Percentiles rank a stretch among this genome's conserved stretches.
These are phyloP conservation scores for Rallus limicola DNA, from an alignment of 2,113 vertebrate genomes.

Conservation along the genomic window DNA sequence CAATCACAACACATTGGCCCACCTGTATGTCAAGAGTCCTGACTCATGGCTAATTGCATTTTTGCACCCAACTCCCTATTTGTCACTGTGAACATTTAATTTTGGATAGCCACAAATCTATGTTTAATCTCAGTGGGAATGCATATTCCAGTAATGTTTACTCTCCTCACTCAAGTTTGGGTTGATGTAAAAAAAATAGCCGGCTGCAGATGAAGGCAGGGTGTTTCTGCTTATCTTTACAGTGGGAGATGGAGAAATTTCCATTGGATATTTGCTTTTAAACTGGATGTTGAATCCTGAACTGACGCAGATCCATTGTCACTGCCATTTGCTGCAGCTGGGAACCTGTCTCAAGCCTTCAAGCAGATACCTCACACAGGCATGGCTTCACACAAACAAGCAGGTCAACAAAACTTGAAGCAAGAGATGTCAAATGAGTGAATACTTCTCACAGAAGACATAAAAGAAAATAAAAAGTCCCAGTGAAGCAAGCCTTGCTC, in stretches of 20 bases:
- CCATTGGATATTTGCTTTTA: not conserved
- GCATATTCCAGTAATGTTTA: not conserved
- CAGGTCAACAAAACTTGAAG: not conserved
- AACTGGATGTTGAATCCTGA: not conserved
- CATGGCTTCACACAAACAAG: not conserved
- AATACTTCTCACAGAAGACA: not conserved
- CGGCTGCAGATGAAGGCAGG: not conserved
- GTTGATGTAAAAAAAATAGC: not conserved
- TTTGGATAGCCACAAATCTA: not conserved
- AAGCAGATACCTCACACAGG: not conserved
- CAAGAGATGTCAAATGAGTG: not conserved
- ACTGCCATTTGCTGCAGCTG: not conserved
- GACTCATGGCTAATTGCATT: not conserved
- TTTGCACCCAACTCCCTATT: not conserved
- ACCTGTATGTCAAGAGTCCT: not conserved
- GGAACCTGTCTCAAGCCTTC: not conserved
- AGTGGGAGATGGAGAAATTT: not conserved
- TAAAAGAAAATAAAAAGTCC: not conserved
- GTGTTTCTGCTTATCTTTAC: not conserved
- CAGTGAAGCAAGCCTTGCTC: not conserved
- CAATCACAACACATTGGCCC: not conserved
- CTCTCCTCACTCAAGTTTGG: not conserved
- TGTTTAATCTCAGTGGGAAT: not conserved
- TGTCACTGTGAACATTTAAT: not conserved
- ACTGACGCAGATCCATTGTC: not conserved